These are phyloP conservation scores for Petrocephalus microphthalmus DNA, from an alignment of 2,113 vertebrate genomes.

Conservation along the genomic window DNA sequence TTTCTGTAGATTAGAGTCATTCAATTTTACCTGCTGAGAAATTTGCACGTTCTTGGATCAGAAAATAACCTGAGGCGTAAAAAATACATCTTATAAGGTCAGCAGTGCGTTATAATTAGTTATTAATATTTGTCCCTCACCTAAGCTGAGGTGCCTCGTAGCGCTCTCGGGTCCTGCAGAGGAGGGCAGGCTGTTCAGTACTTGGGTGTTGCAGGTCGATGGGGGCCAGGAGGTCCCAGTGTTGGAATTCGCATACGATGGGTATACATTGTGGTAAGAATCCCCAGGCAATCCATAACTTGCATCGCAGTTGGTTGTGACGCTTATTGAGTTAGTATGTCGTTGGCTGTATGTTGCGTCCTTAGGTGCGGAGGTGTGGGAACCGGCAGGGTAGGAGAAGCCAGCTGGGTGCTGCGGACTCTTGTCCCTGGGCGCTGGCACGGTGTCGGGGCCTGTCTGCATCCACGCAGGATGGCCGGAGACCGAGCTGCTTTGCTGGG, in stretches of 20 bases:
- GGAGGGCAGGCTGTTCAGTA: background rate
- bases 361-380: background rate
- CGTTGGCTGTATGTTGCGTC: background rate
- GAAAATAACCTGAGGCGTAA: background rate
- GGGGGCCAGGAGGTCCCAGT: background rate
- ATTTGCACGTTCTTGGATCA: background rate
- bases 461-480: background rate
- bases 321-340: background rate
- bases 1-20: too few relatives aligned
- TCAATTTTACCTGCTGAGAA: background rate
- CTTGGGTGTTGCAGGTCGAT: background rate
- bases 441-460: background rate
- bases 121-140: background rate
- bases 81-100: background rate
- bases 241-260: background rate
- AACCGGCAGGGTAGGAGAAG: background rate
- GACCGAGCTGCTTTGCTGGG: background rate
- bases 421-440: background rate
- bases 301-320: background rate
- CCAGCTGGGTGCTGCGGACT: background rate
- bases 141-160: background rate
- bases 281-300: background rate
- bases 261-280: background rate
- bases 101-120: background rate
- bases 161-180: background rate